A percentile compares a stretch with the other conserved stretches of the same genome.
These are phyloP conservation scores for Arctia plantaginis DNA, from an alignment of 2,888 invertebrate genomes.

Conservation along the genomic window DNA sequence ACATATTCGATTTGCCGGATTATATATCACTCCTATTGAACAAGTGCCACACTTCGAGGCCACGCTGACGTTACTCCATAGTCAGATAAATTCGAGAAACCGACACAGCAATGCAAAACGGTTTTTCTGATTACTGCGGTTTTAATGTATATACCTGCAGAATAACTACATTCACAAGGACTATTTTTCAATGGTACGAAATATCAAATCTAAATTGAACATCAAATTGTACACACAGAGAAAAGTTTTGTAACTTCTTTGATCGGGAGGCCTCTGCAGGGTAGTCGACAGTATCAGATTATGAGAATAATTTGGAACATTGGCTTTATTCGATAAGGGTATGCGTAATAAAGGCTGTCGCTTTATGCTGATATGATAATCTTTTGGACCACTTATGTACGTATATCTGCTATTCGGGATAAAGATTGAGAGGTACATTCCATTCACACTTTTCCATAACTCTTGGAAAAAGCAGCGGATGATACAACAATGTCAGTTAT, in stretches of 20 bases:
- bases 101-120: not conserved
- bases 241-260: not conserved
- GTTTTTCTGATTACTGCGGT: not conserved
- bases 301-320: slow-evolving; percentile 1
- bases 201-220: not conserved
- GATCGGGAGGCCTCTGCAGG: not conserved
- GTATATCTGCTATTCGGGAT: not conserved
- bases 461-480: not conserved
- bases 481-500: not conserved
- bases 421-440: not conserved
- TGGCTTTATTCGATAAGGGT: slow-evolving; percentile 6
- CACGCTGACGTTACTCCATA: not conserved
- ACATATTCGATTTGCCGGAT: too few relatives aligned
- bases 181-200: not conserved
- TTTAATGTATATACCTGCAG: not conserved
- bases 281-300: not conserved
- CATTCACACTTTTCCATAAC: not conserved
- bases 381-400: not conserved
- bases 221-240: not conserved
- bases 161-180: not conserved
- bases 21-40: too few relatives aligned
- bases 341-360: slow-evolving; percentile 6
- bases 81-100: not conserved
- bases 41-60: too few relatives aligned
- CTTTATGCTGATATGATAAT: not conserved